Base-by-base conservation (phyloP, 1,140 invertebrate genomes). In the Polypedilum pembai region DNA sequence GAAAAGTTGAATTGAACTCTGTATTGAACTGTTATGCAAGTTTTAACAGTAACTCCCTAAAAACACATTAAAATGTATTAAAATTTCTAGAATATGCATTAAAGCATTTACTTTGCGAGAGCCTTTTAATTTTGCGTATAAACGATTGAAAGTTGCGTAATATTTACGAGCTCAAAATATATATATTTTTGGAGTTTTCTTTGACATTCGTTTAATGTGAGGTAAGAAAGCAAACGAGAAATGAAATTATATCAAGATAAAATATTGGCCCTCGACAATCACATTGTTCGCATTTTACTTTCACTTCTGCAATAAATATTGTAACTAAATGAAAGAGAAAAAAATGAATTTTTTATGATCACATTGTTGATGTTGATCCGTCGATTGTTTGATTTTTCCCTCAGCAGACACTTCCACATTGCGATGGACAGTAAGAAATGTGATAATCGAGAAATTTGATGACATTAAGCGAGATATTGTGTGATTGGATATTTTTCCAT, bases 221-320 rank as follows among this genome's bases (percentile, higher is more conserved):
- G 24, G 24, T n/a, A 56, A 56, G 45, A 56, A 56, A 56, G 12
- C 12, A n/a, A 56, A 56, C n/a, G n/a, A 56, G 12, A 56, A 56
- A 56, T 56, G 45, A n/a, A 56, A 56, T 56, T 56, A n/a, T 56
- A 56, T 56, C 45, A 56, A 56, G 45, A 56, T 56, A 56, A 56
- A 56, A 15, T 56, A 56, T 56, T 56, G 45, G 45, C 45, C 45
- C 45, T 56, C 12, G 12, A 12, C 12, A 15, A 4, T 56, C 45
- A 15, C 45, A 56, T 15, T 56, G 45, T 56, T 33, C 24, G 24
- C 24, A 33, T 33, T 33, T 33, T 56, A 56, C 45, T 56, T 56
- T 56, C 45, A 56, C 45, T 56, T 56, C 45, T 56, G 10, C 45
- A 56, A 56, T 56, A 56, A 12, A 15, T 15, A 12, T 12, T 15